phyloP scores from a whole-genome alignment of 2,797 vertebrate species.

The Cygnus olor region DNA sequence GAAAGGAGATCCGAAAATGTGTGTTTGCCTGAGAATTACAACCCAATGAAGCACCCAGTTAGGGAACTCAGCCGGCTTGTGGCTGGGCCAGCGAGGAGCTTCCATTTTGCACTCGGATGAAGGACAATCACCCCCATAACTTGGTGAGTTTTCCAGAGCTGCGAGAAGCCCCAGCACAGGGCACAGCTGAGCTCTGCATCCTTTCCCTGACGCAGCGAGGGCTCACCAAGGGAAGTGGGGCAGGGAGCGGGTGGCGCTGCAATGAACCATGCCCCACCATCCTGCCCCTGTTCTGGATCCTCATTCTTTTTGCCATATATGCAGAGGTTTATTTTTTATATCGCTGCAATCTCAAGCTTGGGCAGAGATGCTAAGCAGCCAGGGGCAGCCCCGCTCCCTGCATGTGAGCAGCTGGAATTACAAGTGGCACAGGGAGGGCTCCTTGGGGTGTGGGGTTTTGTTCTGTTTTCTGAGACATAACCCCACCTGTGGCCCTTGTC shows the following conservation, averaged over 20 bases:
- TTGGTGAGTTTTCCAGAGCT: background rate
- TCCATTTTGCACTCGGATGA: rapidly evolving
- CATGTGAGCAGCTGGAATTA: background rate
- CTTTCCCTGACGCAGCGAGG: too few species aligned
- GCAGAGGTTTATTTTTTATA: constrained; percentile 67
- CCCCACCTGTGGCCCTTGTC: background rate
- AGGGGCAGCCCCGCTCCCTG: background rate
- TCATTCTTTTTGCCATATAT: background rate
- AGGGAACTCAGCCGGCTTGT: rapidly evolving
- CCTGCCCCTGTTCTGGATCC: background rate
- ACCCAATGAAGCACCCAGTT: rapidly evolving
- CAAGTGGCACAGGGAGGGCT: background rate
- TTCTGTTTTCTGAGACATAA: background rate
- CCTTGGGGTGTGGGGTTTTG: background rate
- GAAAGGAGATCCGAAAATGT: rapidly evolving
- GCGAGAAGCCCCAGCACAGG: background rate
- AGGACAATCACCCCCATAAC: rapidly evolving
- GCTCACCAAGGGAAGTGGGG: too few species aligned
- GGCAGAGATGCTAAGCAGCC: background rate
- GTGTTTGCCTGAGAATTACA: background rate
- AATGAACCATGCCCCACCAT: background rate
- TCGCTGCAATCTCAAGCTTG: rapidly evolving
- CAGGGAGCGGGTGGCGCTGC: background rate
- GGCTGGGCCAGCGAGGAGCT: rapidly evolving
- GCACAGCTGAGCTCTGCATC: too few species aligned